phyloP scores from a whole-genome alignment of 2,888 invertebrate genomes.

The Drosophila borealis region DNA sequence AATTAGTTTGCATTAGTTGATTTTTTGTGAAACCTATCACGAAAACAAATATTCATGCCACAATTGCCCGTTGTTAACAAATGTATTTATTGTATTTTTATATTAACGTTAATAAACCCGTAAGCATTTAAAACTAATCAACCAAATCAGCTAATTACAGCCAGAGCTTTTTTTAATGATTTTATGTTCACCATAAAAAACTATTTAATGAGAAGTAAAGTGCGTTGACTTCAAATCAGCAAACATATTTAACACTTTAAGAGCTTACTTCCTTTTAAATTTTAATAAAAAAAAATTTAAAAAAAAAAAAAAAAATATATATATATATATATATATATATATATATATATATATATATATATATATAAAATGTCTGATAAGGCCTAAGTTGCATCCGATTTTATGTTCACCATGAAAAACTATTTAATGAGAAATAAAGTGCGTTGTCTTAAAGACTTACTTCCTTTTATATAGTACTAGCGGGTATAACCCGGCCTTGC shows the following conservation, averaged over 20 bases:
- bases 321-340: background rate
- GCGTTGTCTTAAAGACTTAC: too few species aligned
- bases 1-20: constrained; percentile 20
- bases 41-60: constrained; percentile 4
- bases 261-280: background rate
- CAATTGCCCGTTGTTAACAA: constrained; percentile 39
- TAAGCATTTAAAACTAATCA: constrained; percentile 37
- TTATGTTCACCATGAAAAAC: too few species aligned
- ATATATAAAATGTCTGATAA: too few species aligned
- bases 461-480: too few species aligned
- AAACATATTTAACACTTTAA: background rate
- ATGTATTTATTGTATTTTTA: constrained; percentile 67
- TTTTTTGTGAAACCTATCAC: constrained; percentile 5
- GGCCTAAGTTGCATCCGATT: too few species aligned
- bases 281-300: background rate
- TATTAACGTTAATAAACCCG: constrained; percentile 53
- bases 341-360: too few species aligned
- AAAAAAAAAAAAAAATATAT: background rate
- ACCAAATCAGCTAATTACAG: background rate
- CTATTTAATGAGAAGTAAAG: background rate
- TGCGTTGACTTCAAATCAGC: background rate
- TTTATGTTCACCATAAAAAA: background rate
- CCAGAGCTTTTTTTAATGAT: too few species aligned
- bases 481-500: too few species aligned
- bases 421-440: too few species aligned